Base-by-base conservation (phyloP, 1,140 invertebrate genomes). In the Lordiphosa collinella region DNA sequence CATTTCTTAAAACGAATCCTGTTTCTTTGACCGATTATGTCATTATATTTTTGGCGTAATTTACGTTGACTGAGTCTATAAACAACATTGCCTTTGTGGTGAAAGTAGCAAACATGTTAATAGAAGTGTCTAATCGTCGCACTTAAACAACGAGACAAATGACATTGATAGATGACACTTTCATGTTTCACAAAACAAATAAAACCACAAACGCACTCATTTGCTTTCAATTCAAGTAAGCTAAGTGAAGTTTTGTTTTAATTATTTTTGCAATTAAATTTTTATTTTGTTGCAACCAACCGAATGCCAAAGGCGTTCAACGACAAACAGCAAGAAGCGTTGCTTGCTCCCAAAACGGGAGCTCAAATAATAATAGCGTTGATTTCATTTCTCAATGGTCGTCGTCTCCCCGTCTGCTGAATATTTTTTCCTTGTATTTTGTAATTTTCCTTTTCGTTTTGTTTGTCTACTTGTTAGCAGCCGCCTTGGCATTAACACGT, bases 181-280 rank as follows among this genome's bases (percentile, higher is more conserved):
- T 18, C 0, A 4, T 4, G 2, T 18, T 18, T 18, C 18, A 18
- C n/a, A n/a, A n/a, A 18, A 4, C 4, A 18, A 18, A 18, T 0
- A 2, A 16, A 2, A 18, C 2, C 2, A 2, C 3, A 18, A 18
- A 18, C 18, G 18, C 18, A 18, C 18, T 18, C 18, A 18, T 18
- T 18, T 18, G 18, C 18, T 18, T 18, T 2, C 22, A 5, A 25
- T 18, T 18, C 18, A 25, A 7, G 3, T 25, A 1, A 6, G 7
- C 22, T 25, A 25, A 25, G 22, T 25, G 22, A 25, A 7, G 22
- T 31, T 41, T 58, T 58, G 29, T 40, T 54, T 58, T 61, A 59
- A 55, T 70, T 82, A 71, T 80, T 75, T 82, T 67, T 70, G 61
- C 75, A 80, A 80, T 80, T 80, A 80, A 80, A 82, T 82, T 75